Percentiles rank a stretch among this genome's conserved stretches.
Evolutionary conservation across 2,797 vertebrate genomes (phyloP).

Genomic region (Spondyliosoma cantharus): DNA sequence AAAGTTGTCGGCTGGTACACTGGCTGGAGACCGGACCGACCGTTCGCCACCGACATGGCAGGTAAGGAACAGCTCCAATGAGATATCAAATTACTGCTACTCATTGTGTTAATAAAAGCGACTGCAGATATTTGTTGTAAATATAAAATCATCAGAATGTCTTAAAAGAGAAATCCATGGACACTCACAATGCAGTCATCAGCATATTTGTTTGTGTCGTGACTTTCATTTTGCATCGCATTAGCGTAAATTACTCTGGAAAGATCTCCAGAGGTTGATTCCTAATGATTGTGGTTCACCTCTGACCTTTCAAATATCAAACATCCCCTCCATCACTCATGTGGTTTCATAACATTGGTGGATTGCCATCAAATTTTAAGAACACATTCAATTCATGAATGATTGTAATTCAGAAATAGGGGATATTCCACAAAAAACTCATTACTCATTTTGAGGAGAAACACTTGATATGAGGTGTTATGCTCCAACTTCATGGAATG

Average conservation of each 20-base stretch:
- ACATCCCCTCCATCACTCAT: not conserved
- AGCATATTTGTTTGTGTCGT: not conserved
- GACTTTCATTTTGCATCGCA: not conserved
- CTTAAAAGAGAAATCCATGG: not conserved
- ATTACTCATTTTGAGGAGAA: not conserved
- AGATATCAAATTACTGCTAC: rapidly evolving
- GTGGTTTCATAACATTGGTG: not conserved
- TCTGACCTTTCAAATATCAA: not conserved
- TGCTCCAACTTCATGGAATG: not conserved
- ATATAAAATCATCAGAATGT: not conserved
- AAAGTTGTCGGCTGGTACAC: constrained; percentile 98
- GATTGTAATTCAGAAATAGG: too few species aligned
- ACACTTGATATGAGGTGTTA: not conserved
- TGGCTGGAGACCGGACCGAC: constrained; percentile 96
- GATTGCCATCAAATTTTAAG: not conserved
- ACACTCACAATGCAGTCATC: not conserved
- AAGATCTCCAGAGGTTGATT: not conserved
- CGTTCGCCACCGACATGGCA: constrained; percentile 98
- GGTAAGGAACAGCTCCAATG: constrained; percentile 78
- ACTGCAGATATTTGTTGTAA: not conserved
- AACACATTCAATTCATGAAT: not conserved
- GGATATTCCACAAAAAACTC: too few species aligned
- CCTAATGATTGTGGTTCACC: not conserved
- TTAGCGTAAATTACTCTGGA: not conserved
- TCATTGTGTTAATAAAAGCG: not conserved